Evolutionary conservation across 2,113 vertebrate genomes (phyloP), one percentile per base, ranked within the genome.

Genomic region (Epinephelus fuscoguttatus): DNA sequence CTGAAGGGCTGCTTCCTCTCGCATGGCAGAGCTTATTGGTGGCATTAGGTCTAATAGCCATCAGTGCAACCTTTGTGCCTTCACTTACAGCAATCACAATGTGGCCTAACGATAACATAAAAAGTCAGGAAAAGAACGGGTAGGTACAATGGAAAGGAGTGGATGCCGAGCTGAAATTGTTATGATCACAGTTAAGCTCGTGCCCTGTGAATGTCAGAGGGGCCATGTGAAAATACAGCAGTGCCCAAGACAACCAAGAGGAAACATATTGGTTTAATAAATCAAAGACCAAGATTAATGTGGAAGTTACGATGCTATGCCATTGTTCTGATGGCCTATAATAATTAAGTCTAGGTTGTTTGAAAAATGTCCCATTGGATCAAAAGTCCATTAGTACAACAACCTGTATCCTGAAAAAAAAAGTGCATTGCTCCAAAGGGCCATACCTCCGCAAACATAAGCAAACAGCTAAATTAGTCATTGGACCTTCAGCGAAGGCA

Each of bases 21-120:
- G 71, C 92, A 90, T 92, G 90, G 89, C 81, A 63, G 89, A 91
- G 90, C 91, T 94, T 91, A 94, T 94, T 93, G 93, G 92, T 89
- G 91, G 89, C 87, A 89, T 84, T 84, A 90, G 80, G 73, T 88
- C 92, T 84, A 88, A 86, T 91, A 87, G 89, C 87, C 89, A 81
- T 86, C 82, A 82, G 77, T 84, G 73, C 88, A 89, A 89, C 88
- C 88, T 84, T 89, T 90, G 87, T 89, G 88, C 89, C 83, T 87
- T 88, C 88, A 82, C 78, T 93, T 87, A 93, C 85, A 94, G 83
- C 88, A 86, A 84, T 89, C 62, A 53, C 78, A 78, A 25, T 74
- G 84, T 87, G 88, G 85, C 82, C 81, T 79, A 87, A 90, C 53
- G 74, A 80, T 83, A 87, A 89, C 74, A 88, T 84, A 77, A 87